These are phyloP conservation scores for Neelides sp. DNA, from an alignment of 1,140 invertebrate genomes.

Conservation along the genomic window DNA sequence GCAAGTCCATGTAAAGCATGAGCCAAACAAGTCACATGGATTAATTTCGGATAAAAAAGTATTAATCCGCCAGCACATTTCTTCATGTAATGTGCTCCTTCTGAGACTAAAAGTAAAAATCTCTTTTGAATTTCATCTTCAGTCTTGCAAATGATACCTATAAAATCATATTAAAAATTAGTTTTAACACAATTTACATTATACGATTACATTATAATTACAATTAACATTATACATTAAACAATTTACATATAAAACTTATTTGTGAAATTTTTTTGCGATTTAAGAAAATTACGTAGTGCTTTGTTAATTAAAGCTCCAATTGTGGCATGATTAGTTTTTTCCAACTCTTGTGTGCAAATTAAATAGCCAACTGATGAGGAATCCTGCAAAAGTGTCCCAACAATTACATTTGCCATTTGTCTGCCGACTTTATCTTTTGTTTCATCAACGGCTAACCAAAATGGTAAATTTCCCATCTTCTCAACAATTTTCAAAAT, in stretches of 20 bases:
- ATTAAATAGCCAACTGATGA: background rate
- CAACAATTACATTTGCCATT: conserved; percentile 18
- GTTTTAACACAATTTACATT: no score
- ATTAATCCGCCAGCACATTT: conserved; percentile 27
- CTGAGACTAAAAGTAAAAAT: conserved; percentile 32
- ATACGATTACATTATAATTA: no score
- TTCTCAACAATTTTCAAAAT: no score
- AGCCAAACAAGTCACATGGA: conserved; percentile 35
- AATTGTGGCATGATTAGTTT: conserved; percentile 8
- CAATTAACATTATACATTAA: background rate
- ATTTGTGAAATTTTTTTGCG: no score
- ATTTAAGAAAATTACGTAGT: no score
- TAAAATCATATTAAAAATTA: background rate
- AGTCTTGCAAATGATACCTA: conserved; percentile 1
- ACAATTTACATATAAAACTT: no score
- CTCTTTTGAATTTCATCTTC: conserved; percentile 28
- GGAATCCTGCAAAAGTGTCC: conserved; percentile 1
- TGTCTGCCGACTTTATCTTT: conserved; percentile 17
- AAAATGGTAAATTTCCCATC: conserved; percentile 1
- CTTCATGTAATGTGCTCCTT: conserved; percentile 33
- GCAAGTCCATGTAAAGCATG: conserved; percentile 34
- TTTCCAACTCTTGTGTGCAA: background rate
- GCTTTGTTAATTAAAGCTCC: no score
- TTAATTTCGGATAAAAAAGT: conserved; percentile 30
- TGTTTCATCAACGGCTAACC: conserved; percentile 23